Evolutionary conservation across 2,888 invertebrate species (phyloP).

Genomic region (Laspeyria flexula): DNA sequence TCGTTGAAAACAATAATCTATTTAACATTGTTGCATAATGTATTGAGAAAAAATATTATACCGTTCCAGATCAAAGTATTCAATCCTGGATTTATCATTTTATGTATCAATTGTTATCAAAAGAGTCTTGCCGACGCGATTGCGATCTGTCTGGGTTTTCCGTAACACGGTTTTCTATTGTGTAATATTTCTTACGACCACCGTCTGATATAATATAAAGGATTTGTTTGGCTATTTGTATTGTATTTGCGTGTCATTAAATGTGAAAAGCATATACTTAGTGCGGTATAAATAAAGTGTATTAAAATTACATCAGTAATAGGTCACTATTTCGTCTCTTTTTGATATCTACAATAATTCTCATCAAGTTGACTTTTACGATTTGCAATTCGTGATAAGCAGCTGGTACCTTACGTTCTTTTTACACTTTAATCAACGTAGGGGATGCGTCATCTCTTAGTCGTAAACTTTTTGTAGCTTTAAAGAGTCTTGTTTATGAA

Average conservation of each 20-base stretch:
- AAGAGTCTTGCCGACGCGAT: neutral
- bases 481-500: neutral
- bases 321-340: neutral
- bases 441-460: neutral
- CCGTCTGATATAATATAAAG: neutral
- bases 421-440: slow-evolving; percentile 12
- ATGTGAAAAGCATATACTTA: neutral
- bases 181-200: neutral
- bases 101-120: neutral
- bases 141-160: neutral
- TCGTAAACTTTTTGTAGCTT: neutral
- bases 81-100: neutral
- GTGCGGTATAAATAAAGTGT: neutral
- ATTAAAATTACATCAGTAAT: neutral
- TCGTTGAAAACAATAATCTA: too few species aligned
- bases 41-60: too few species aligned
- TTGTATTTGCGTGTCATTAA: neutral
- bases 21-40: too few species aligned
- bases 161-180: neutral
- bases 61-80: neutral
- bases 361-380: slow-evolving; percentile 7
- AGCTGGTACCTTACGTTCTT: slow-evolving; percentile 3
- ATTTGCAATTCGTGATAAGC: slow-evolving; percentile 8
- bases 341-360: neutral
- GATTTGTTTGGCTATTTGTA: neutral